phyloP scores from a whole-genome alignment of 2,797 vertebrate genomes.

The Pteropus rufus region DNA sequence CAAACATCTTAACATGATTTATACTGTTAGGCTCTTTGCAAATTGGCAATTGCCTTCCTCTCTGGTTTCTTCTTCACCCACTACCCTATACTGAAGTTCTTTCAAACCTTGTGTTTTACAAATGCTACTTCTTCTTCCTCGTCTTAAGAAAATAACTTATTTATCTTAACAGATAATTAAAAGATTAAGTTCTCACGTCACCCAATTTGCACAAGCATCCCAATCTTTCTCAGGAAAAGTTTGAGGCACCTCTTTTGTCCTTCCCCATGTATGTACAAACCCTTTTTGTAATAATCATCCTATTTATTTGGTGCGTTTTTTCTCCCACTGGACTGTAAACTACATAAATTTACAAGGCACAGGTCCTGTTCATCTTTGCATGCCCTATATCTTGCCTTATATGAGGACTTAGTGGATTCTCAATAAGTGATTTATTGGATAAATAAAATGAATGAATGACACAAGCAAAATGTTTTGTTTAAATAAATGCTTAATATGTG shows the following conservation, averaged over 20 bases:
- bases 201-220: background rate
- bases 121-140: background rate
- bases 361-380: background rate
- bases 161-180: background rate
- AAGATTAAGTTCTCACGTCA: background rate
- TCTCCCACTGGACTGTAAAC: background rate
- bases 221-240: background rate
- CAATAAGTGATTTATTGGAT: background rate
- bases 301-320: background rate
- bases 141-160: background rate
- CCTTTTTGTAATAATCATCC: background rate
- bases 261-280: background rate
- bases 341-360: background rate
- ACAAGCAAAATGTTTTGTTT: background rate
- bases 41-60: background rate
- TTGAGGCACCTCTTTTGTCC: background rate
- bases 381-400: background rate
- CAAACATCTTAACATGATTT: background rate
- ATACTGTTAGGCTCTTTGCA: background rate
- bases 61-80: background rate
- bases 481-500: background rate
- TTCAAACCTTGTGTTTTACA: background rate
- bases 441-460: background rate
- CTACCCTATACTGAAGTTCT: background rate
- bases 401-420: background rate